Conservation (phyloP, 2,888 invertebrate genomes). For the Pammene fasciana region DNA sequence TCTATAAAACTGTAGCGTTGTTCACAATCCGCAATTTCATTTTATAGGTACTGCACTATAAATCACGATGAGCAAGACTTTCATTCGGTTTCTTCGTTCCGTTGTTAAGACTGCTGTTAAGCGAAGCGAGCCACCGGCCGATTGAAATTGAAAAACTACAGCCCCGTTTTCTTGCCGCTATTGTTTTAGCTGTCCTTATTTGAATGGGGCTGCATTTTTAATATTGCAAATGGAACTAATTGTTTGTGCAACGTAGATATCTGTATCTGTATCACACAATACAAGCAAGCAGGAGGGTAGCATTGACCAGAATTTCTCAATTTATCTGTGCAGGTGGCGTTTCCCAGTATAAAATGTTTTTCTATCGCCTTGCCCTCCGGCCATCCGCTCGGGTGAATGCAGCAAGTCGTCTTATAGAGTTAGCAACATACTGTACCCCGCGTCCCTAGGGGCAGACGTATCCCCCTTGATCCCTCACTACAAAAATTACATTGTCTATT, state of each 20-base stretch:
- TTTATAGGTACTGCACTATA: slow-evolving; percentile 72
- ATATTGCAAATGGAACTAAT: slow-evolving; percentile 55
- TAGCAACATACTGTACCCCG: slow-evolving; percentile 71
- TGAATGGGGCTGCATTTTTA: slow-evolving; percentile 55
- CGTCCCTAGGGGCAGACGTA: slow-evolving; percentile 69
- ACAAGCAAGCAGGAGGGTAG: slow-evolving; percentile 48
- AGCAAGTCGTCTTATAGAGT: slow-evolving; percentile 80
- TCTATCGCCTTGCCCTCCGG: slow-evolving; percentile 66
- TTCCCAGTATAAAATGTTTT: slow-evolving; percentile 75
- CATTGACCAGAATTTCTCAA: slow-evolving; percentile 62
- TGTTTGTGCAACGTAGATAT: slow-evolving; percentile 54
- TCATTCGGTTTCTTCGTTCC: slow-evolving; percentile 61
- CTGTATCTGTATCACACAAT: slow-evolving; percentile 54
- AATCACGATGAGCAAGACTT: slow-evolving; percentile 64
- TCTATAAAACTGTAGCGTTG: slow-evolving; percentile 70
- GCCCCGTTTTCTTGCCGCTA: slow-evolving; percentile 60
- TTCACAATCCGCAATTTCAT: slow-evolving; percentile 72
- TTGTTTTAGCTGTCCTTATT: slow-evolving; percentile 57
- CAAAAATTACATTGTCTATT: slow-evolving; percentile 74
- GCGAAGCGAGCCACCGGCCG: slow-evolving; percentile 49
- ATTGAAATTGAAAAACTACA: slow-evolving; percentile 66
- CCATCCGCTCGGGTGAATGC: slow-evolving; percentile 60
- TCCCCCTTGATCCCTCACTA: slow-evolving; percentile 61
- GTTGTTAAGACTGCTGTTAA: slow-evolving; percentile 49
- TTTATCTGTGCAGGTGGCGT: slow-evolving; percentile 68